Evolutionary conservation across 23 tunicate genomes (phyloP).

Genomic region (Phallusia fumigata): DNA sequence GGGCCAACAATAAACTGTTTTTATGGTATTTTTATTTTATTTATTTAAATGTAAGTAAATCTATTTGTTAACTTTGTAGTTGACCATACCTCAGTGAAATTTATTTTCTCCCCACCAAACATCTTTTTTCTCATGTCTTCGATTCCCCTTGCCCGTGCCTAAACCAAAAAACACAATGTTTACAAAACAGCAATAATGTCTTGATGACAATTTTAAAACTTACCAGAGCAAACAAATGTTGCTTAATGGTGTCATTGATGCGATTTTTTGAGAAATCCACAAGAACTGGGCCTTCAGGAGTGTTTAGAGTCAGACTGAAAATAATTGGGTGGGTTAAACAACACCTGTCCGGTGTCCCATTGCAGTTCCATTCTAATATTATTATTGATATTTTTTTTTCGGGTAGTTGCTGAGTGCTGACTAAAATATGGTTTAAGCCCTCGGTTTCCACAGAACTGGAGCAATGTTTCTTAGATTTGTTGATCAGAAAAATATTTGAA

Average conservation of each 20-base stretch:
- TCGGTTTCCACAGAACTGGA: too few species aligned
- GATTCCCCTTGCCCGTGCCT: constrained; percentile 28
- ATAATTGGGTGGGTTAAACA: too few species aligned
- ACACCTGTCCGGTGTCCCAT: too few species aligned
- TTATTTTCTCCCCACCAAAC: constrained; percentile 52
- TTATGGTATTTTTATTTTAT: too few species aligned
- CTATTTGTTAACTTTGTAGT: neutral
- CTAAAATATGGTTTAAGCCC: too few species aligned
- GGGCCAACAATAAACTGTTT: too few species aligned
- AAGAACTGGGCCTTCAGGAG: constrained; percentile 67
- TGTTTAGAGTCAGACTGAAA: constrained; percentile 48
- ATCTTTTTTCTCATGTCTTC: constrained; percentile 37
- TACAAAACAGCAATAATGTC: too few species aligned
- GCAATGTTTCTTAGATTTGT: too few species aligned
- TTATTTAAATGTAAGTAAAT: too few species aligned
- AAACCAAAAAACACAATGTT: neutral
- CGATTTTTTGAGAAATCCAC: constrained; percentile 89
- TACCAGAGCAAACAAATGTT: constrained; percentile 37
- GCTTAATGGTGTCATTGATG: constrained; percentile 56
- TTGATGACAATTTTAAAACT: neutral
- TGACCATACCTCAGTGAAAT: constrained; percentile 29
- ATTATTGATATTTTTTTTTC: too few species aligned
- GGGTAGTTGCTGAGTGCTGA: too few species aligned
- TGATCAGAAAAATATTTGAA: neutral
- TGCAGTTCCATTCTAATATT: too few species aligned